Evolutionary conservation across 1,140 invertebrate species (phyloP).

Genomic region (Drosophila sulfurigaster): DNA sequence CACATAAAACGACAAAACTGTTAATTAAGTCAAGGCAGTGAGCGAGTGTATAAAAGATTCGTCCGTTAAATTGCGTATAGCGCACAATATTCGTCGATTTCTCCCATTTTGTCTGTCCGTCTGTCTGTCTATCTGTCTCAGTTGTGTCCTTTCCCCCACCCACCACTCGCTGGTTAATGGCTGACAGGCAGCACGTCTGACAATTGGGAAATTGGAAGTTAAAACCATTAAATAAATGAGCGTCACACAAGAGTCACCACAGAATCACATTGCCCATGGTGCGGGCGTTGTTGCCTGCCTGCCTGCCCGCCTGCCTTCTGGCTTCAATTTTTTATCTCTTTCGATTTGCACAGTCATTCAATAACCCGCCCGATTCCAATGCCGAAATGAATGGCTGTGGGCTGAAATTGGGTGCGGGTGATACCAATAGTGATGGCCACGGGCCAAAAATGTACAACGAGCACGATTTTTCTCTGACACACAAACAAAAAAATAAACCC

Average conservation of each 20-base stretch:
- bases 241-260: slow-evolving; percentile 66
- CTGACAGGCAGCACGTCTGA: slow-evolving; percentile 69
- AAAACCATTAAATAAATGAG: slow-evolving; percentile 83
- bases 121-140: slow-evolving; percentile 15
- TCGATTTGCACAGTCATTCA: slow-evolving; percentile 79
- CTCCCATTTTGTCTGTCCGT: neutral
- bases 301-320: slow-evolving; percentile 39
- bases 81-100: slow-evolving; percentile 17
- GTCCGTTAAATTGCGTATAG: slow-evolving; percentile 24
- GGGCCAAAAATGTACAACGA: neutral
- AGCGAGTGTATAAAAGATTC: slow-evolving; percentile 27
- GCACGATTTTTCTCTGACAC: neutral
- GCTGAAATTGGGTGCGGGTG: slow-evolving; percentile 12
- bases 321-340: slow-evolving; percentile 75
- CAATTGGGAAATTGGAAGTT: slow-evolving; percentile 83
- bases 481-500: too few species aligned
- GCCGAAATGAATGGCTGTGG: slow-evolving; percentile 10
- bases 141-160: slow-evolving; percentile 16
- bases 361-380: slow-evolving; percentile 47
- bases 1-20: slow-evolving; percentile 4
- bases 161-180: slow-evolving; percentile 61
- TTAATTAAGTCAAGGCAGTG: slow-evolving; percentile 28
- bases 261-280: slow-evolving; percentile 42
- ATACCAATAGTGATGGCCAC: slow-evolving; percentile 14
- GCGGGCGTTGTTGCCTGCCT: neutral